Percentiles rank a stretch among this genome's conserved stretches.
Conservation (phyloP, 1,140 invertebrate species). For the Hylaeus anthracinus region DNA sequence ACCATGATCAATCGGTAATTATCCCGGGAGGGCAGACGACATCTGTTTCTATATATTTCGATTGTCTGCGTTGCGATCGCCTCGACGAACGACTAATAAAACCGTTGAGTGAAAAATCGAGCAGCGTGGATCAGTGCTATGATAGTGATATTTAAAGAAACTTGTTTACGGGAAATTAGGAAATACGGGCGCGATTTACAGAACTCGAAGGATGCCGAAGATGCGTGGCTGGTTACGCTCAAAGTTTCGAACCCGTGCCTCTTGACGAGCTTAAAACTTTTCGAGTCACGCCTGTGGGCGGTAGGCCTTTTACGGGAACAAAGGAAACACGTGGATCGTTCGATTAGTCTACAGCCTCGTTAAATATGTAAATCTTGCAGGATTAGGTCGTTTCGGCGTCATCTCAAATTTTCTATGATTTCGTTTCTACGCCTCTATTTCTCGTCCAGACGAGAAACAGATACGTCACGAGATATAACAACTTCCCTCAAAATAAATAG, state of each 20-base stretch:
- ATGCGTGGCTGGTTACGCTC: conserved; percentile 28
- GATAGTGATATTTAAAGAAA: background rate
- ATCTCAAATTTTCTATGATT: background rate
- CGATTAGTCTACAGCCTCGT: conserved; percentile 21
- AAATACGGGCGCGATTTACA: conserved; percentile 19
- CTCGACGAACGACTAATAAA: no score
- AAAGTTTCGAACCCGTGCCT: background rate
- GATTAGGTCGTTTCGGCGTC: background rate
- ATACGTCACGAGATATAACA: conserved; percentile 19
- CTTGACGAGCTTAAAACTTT: conserved; percentile 40
- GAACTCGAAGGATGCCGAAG: background rate
- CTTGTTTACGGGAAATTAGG: background rate
- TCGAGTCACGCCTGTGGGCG: conserved; percentile 27
- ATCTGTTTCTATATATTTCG: conserved; percentile 4
- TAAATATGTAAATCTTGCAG: conserved; percentile 29
- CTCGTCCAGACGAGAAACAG: background rate
- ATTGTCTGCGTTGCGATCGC: background rate
- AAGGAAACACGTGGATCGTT: conserved; percentile 12
- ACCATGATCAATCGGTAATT: conserved; percentile 21
- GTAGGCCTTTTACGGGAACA: conserved; percentile 17
- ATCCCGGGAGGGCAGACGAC: background rate
- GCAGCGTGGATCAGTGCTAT: background rate
- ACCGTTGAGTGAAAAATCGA: no score
- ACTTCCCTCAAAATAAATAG: conserved; percentile 50
- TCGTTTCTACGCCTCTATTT: background rate